phyloP scores from a whole-genome alignment of 2,797 vertebrate species.

The Podargus strigoides region DNA sequence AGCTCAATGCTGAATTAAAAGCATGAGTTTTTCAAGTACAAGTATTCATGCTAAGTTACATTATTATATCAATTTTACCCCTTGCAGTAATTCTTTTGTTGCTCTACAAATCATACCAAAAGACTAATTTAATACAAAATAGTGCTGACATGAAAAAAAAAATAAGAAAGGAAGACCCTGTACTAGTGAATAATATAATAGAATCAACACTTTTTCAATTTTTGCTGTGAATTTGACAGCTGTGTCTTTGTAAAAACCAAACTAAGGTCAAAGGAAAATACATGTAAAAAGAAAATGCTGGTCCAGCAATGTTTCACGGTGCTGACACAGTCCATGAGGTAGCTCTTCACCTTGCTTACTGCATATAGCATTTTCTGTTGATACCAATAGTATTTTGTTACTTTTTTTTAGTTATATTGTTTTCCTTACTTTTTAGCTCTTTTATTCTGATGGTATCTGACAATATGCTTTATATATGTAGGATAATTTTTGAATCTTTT shows the following conservation, averaged over 20 bases:
- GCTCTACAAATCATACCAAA: background rate
- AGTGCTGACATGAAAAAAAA: background rate
- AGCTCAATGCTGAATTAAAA: background rate
- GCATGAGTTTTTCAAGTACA: background rate
- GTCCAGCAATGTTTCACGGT: background rate
- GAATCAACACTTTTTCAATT: background rate
- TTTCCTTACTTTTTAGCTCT: background rate
- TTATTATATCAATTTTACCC: background rate
- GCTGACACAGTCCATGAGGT: background rate
- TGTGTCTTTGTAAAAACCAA: background rate
- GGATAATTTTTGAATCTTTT: background rate
- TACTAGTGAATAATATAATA: background rate
- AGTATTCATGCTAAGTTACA: background rate
- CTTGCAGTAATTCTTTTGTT: background rate
- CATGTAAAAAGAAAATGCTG: background rate
- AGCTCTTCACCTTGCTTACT: background rate
- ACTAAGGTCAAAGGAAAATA: slow-evolving; percentile 32
- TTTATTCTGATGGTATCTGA: background rate
- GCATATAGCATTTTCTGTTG: background rate
- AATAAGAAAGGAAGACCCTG: background rate
- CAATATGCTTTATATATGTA: background rate
- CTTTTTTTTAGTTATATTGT: background rate
- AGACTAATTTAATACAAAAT: slow-evolving; percentile 6
- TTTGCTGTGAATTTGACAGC: slow-evolving; percentile 19
- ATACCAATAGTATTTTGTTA: background rate